Conservation (phyloP, 2,888 invertebrate genomes). For the Ectemnius continuus region DNA sequence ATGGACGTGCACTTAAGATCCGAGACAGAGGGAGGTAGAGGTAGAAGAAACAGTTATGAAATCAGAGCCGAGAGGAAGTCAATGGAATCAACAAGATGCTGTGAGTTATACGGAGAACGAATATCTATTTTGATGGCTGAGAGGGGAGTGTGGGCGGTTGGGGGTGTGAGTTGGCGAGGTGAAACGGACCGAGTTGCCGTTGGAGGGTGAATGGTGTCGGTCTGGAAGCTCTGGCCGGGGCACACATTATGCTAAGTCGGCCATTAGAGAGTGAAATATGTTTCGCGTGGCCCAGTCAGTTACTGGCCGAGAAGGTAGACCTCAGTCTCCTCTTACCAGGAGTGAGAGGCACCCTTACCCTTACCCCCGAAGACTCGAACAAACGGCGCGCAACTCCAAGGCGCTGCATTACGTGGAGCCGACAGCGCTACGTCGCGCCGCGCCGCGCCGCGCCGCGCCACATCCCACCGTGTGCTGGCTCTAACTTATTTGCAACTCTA, state of each 20-base stretch:
- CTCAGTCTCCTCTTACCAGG: constrained; percentile 35
- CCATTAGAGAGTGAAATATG: constrained; percentile 74
- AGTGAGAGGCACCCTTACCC: not conserved
- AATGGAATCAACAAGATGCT: constrained; percentile 24
- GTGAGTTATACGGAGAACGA: constrained; percentile 46
- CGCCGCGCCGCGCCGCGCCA: constrained; percentile 26
- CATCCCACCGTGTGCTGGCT: constrained; percentile 26
- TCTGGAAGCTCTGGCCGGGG: constrained; percentile 61
- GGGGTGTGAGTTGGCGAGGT: constrained; percentile 20
- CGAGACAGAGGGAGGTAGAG: not conserved
- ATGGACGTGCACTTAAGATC: not conserved
- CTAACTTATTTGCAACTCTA: constrained; percentile 70
- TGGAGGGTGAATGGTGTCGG: constrained; percentile 29
- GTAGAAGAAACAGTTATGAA: not conserved
- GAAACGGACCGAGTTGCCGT: constrained; percentile 18
- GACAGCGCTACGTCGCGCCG: constrained; percentile 28
- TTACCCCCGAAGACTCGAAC: constrained; percentile 41
- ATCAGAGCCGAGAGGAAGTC: constrained; percentile 10
- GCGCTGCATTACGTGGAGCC: constrained; percentile 56
- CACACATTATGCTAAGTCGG: constrained; percentile 74
- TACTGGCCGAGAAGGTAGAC: constrained; percentile 55
- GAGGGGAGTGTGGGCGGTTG: constrained; percentile 10
- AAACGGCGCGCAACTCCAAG: constrained; percentile 33
- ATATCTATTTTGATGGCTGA: constrained; percentile 53
- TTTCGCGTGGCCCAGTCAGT: constrained; percentile 73